Base-by-base conservation (phyloP, 2,797 vertebrate species). In the Tenualosa thibaudeaui region DNA sequence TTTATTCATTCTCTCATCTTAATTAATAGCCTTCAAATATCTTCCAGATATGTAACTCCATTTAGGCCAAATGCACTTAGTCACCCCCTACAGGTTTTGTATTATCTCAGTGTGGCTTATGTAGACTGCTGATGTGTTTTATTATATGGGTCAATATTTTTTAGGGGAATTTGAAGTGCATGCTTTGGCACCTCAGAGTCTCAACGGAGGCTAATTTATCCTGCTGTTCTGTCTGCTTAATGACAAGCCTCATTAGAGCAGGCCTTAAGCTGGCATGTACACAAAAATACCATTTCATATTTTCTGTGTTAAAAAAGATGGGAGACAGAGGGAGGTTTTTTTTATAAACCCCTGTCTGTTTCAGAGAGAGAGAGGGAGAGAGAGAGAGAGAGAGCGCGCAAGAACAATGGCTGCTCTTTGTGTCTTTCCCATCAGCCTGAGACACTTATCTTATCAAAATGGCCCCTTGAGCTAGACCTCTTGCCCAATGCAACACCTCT, bases 101-200 rank as follows among this genome's bases (percentile, higher is more conserved):
- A 84, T 81, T 85, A 75, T 82, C 84, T n/a, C 51, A 31, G 82
- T 75, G 50, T 75, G 8, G 6, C 50, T 68, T 83, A 82, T 87
- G 83, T 86, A 81, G 46, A 56, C 82, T 17, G 85, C 17, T 84
- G 81, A 58, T 84, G 86, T 86, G 71, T 84, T 81, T 85, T 88
- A 88, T 85, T 65, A 83, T 84, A 65, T 87, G 88, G 83, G 82
- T 85, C 87, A 88, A 86, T 90, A 88, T 89, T 89, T 92, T 91
- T 75, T 85, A 40, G 49, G 87, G 81, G 84, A 91, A 4, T 3
- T 90, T 89, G 85, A 93, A 90, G 81, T 86, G 85, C 50, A 12
- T 24, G 83, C 12, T 19, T 87, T 90, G 43, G 84, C 86, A 86
- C 53, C 88, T 89, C 84, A 24, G 43, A 81, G 86, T 89, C 83